Base-by-base conservation (phyloP, 2,113 vertebrate genomes). In the Prietella phreatophila region DNA sequence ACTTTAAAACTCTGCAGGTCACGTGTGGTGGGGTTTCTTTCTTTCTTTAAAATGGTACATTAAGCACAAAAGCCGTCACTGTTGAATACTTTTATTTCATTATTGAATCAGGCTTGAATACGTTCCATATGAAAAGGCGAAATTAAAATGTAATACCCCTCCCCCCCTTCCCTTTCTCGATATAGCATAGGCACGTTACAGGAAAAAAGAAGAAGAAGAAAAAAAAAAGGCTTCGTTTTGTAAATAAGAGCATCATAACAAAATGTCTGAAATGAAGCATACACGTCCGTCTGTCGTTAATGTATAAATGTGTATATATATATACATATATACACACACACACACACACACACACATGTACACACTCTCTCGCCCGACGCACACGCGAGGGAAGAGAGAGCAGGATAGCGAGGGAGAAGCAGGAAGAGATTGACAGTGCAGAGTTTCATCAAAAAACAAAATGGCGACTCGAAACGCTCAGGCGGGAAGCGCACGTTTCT, bases 91-190 rank as follows among this genome's bases (percentile, higher is more conserved):
- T 96, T 95, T 96, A 95, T 95, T 96, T 93, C 94, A 92, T 94
- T 76, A 47, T 94, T 92, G 33, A 76, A 85, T 95, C 94, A 95
- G 95, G 94, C 93, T 96, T 95, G 92, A 95, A 93, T 95, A 95
- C 93, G 94, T 95, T 94, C 93, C 91, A 94, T 96, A 95, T 95
- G 94, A 96, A 96, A 96, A 96, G 93, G 95, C 93, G 93, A 96
- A 95, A 95, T 93, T 92, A 93, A 94, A 95, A 94, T 91, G 91
- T 93, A 91, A 47, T 91, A 93, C 90, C 55, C 80, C 30, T 33
- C 79, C 93, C 92, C 79, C 93, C 36, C 36, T 88, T 90, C 85
- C 91, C 91, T 47, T 14, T 78, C 42, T 78, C 93, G 56, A 90
- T 90, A 89, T 91, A 93, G 93, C 94, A 94, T 95, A 96, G 95